Evolutionary conservation across 2,797 vertebrate species (phyloP), one percentile per base, ranked within the genome.

Genomic region (Notoglanidium macrostoma): DNA sequence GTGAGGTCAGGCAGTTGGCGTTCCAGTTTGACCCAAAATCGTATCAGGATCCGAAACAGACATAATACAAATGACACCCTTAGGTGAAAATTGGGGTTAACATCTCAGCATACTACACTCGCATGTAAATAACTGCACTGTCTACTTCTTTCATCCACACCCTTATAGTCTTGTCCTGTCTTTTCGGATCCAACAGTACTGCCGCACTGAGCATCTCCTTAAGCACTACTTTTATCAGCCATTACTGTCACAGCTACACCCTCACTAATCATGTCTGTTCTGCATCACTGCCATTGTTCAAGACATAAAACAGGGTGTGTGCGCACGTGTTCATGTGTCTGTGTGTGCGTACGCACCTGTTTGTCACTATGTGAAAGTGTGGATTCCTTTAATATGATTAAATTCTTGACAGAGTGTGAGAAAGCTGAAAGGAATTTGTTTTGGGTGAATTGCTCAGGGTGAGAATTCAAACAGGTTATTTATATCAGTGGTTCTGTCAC

Each of bases 311-410:
- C 17, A 87, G 91, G 89, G 90, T 86, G 89, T 87, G 92, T 89
- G 79, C 67, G 84, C 86, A 29, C 70, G 54, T 80, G 63, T 86
- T 88, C 74, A 72, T 68, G 84, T 63, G 89, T 88, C 88, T 51
- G 77, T 70, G 59, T 70, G 17, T 72, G 68, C 40, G 68, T 35
- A 5, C 14, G 19, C 73, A 67, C 76, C 55, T 83, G 35, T 88
- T 81, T 88, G 85, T 74, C 61, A 72, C n/a, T 78, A 26, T 10
- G 83, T 87, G 55, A 90, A 83, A 68, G 29, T 87, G 87, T 65
- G 88, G 85, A 92, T 93, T 86, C 89, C 91, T 91, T 87, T 61
- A 49, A 87, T 90, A 63, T 89, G 85, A 92, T 87, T 83, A 76
- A 84, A 35, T 32, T 46, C 40, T 84, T 86, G 40, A 57, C 78